Base-by-base conservation (phyloP, 2,797 vertebrate species). In the Phrynocephalus guinanensis region DNA sequence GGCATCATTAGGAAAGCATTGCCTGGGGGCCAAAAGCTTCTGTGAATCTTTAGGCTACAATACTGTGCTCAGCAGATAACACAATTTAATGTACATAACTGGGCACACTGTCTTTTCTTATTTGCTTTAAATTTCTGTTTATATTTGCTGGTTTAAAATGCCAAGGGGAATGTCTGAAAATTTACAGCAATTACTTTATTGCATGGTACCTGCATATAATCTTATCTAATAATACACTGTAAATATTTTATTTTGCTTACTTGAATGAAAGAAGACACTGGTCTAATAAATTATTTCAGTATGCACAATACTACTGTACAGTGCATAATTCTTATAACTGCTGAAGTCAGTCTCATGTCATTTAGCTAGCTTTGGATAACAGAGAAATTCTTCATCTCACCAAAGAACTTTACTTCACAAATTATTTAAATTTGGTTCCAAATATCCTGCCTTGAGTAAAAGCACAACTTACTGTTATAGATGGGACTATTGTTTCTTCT, bases 321-420 rank as follows among this genome's bases (percentile, higher is more conserved):
- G 87, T 3, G 0, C 90, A 76, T 85, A 7, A 87, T 87, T 90
- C 63, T 80, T 60, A 67, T 33, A 87, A 28, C 20, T 70, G 63
- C 7, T 87, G 38, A 76, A 75, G 83, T 44, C 33, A 86, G 79
- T 50, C 6, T n/a, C 84, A 28, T 76, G 0, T 48, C 88, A 67
- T 72, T 91, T n/a, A 30, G 89, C 26, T 50, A 85, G 44, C 50
- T 79, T 84, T 56, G 85, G 60, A 88, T 18, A 66, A 6, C 90
- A 89, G 60, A 20, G 0, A 81, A 88, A 28, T 18, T 3, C 52
- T 90, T 70, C 20, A 83, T 77, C 33, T 75, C 10, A 10, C 63
- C 85, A 78, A 88, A 81, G 28, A 20, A 79, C 5, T 22, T 24
- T 44, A 26, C 26, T 77, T 22, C 38, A 18, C 33, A 13, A 63